Evolutionary conservation across 2,797 vertebrate genomes (phyloP).

Genomic region (Poecile montanus): DNA sequence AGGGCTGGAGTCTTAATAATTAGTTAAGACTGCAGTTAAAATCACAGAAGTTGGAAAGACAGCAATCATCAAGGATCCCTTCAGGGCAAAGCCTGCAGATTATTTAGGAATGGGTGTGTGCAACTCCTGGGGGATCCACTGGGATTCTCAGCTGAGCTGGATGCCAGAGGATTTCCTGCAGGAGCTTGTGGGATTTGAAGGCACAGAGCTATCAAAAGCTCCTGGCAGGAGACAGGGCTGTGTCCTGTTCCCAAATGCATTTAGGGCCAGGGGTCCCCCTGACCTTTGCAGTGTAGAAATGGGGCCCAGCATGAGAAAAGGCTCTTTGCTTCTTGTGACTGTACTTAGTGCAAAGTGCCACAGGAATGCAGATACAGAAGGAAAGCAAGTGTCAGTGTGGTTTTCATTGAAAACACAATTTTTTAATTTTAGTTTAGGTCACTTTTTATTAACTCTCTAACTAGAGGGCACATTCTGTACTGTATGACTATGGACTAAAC

Average conservation of each 20-base stretch:
- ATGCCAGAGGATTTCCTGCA: background rate
- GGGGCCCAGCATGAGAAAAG: background rate
- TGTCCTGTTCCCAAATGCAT: background rate
- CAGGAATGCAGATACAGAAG: background rate
- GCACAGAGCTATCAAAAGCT: background rate
- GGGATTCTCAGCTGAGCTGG: slow-evolving; percentile 1
- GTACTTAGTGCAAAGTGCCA: background rate
- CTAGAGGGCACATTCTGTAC: slow-evolving; percentile 16
- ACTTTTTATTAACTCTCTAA: background rate
- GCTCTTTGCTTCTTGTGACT: background rate
- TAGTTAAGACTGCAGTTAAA: background rate
- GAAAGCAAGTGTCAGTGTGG: background rate
- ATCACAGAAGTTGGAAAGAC: background rate
- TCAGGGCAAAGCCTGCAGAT: background rate
- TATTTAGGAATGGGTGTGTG: background rate
- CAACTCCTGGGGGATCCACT: background rate
- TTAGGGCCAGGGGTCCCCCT: background rate
- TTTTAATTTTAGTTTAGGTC: background rate
- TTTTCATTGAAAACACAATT: background rate
- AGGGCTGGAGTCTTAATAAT: background rate
- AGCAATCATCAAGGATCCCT: background rate
- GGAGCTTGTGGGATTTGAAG: background rate
- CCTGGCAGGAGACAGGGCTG: background rate
- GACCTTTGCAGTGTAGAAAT: background rate
- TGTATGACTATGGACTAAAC: background rate